phyloP scores from a whole-genome alignment of 1,140 invertebrate species.

The Halictus rubicundus region DNA sequence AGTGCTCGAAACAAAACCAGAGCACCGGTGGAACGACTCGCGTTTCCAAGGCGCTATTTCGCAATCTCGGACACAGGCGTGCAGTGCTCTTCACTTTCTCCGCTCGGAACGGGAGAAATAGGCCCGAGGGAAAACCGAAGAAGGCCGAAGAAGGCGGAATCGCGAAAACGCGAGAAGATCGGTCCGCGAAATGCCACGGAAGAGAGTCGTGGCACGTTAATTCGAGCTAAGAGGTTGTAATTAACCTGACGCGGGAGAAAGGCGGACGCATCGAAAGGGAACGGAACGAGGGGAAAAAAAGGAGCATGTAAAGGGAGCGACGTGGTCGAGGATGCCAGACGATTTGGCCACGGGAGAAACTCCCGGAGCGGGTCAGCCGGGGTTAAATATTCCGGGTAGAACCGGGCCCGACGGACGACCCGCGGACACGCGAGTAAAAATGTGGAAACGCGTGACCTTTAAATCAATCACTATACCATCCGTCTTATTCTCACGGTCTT shows the following conservation, averaged over 20 bases:
- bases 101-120: too few species aligned
- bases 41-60: too few species aligned
- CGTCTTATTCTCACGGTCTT: conserved; percentile 10
- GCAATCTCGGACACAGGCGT: too few species aligned
- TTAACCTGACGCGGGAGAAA: conserved; percentile 50
- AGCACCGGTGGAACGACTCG: too few species aligned
- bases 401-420: conserved; percentile 11
- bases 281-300: not conserved
- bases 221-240: conserved; percentile 59
- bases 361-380: conserved; percentile 38
- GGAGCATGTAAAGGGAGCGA: too few species aligned
- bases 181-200: conserved; percentile 4
- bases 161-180: conserved; percentile 11
- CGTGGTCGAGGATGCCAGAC: too few species aligned
- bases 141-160: not conserved
- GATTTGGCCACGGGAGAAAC: conserved; percentile 3
- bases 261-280: conserved; percentile 33
- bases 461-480: conserved; percentile 22
- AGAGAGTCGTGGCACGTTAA: conserved; percentile 56
- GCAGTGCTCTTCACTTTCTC: too few species aligned
- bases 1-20: too few species aligned
- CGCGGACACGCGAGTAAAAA: conserved; percentile 41
- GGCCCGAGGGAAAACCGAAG: too few species aligned
- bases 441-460: conserved; percentile 45
- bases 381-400: conserved; percentile 60